Evolutionary conservation across 2,113 vertebrate species (phyloP), one percentile per base, ranked within the genome.

Genomic region (Carettochelys insculpta): DNA sequence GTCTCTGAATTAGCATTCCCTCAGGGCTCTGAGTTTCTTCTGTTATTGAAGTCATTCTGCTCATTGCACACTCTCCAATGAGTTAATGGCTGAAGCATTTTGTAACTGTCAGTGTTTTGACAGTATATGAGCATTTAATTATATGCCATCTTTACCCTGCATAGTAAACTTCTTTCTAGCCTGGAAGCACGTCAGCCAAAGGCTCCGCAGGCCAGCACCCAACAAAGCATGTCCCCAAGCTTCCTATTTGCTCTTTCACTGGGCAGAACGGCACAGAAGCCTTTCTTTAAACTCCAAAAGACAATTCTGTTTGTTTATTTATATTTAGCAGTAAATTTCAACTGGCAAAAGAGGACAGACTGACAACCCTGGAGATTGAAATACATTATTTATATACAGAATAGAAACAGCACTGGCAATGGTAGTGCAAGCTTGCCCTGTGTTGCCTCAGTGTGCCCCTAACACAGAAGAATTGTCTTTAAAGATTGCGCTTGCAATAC

Each of bases 21-120:
- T 87, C 48, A 1, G 50, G 83, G 53, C 90, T 53, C 7, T 45
- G 90, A 92, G 94, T 88, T 86, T 95, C 92, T 91, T 93, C 85
- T 85, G 54, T 94, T 82, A 85, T 52, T 95, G 90, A 97, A 97
- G 92, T 90, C 14, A 94, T 97, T 97, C 93, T 92, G 65, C 75
- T 92, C 91, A 27, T 2, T 86, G 87, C 68, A 93, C 58, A 29
- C 83, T 92, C 83, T 94, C 90, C 91, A 89, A 41, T 1, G 16
- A 82, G 83, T 77, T 82, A 77, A 58, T 90, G 77, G 85, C 76
- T 24, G 91, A 91, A 92, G 76, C 77, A 87, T 92, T 94, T 90
- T 25, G 16, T 78, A 92, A 76, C 88, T 80, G 52, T 92, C 94
- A 85, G 56, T 79, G 77, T 95, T 96, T 45, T 89, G 92, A 95